Conservation (phyloP, 1,140 invertebrate genomes). For the Pseudoatta argentina region DNA sequence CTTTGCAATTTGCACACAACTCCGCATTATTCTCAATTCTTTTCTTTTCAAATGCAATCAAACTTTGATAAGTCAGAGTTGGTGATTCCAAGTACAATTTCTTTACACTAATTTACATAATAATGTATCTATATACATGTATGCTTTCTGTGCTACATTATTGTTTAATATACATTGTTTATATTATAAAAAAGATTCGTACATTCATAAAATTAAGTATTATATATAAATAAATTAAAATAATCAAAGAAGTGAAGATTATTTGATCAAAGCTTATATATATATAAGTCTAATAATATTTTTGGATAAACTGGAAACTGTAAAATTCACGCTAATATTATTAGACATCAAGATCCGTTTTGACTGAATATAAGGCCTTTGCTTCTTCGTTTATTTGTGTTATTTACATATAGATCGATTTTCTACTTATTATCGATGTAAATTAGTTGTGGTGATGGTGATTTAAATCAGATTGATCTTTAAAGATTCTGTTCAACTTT, state of each 20-base stretch:
- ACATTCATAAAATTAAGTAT: neutral
- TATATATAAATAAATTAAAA: no score
- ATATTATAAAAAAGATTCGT: neutral
- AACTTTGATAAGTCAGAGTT: neutral
- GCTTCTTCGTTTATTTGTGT: no score
- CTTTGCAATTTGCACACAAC: conserved; percentile 21
- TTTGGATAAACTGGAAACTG: no score
- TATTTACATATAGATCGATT: no score
- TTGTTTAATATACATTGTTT: neutral
- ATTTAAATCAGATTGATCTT: neutral
- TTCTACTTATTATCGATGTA: neutral
- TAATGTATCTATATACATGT: neutral
- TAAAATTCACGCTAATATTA: no score
- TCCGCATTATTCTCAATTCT: conserved; percentile 14
- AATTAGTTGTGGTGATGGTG: neutral
- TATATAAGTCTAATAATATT: no score
- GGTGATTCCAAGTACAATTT: neutral
- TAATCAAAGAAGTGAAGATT: no score
- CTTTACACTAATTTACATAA: neutral
- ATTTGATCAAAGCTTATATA: no score
- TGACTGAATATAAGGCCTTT: no score
- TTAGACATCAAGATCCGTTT: no score
- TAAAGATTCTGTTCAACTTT: neutral
- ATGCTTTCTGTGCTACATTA: neutral
- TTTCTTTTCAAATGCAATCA: conserved; percentile 9